phyloP scores from a whole-genome alignment of 2,113 vertebrate species.

The Platichthys flesus region DNA sequence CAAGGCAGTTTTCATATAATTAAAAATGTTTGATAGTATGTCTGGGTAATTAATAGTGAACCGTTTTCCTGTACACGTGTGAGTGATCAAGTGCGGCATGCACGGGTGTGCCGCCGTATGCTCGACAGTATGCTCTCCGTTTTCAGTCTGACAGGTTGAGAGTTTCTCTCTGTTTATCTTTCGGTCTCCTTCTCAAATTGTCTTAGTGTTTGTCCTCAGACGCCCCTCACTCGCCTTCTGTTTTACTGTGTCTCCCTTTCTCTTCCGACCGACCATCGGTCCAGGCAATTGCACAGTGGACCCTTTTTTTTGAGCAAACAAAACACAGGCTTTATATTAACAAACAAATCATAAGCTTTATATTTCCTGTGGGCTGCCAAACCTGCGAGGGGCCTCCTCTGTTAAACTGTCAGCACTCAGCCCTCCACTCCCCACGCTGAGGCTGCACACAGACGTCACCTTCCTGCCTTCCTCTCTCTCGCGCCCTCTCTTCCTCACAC shows the following conservation, averaged over 20 bases:
- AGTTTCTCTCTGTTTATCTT: constrained; percentile 3
- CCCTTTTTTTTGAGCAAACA: constrained; percentile 63
- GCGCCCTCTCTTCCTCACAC: neutral
- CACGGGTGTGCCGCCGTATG: neutral
- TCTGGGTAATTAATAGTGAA: neutral
- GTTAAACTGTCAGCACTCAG: constrained; percentile 77
- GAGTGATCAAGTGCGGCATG: neutral
- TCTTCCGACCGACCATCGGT: constrained; percentile 18
- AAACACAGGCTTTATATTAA: constrained; percentile 62
- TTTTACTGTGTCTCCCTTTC: constrained; percentile 7
- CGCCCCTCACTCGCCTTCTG: constrained; percentile 10
- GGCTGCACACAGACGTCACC: constrained; percentile 28
- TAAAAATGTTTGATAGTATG: neutral
- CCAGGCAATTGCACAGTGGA: constrained; percentile 31
- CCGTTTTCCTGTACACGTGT: neutral
- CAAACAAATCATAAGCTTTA: constrained; percentile 64
- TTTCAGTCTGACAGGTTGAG: neutral
- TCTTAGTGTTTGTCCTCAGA: constrained; percentile 31
- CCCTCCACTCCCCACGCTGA: constrained; percentile 40
- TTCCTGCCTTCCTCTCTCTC: constrained; percentile 22
- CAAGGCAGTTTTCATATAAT: neutral
- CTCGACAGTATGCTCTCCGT: neutral
- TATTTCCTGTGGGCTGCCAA: constrained; percentile 70
- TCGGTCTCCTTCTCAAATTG: neutral
- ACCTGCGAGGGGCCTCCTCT: constrained; percentile 58